Percentiles rank a stretch among this genome's conserved stretches.
phyloP scores from a whole-genome alignment of 2,113 vertebrate genomes.

The Cavia aperea region DNA sequence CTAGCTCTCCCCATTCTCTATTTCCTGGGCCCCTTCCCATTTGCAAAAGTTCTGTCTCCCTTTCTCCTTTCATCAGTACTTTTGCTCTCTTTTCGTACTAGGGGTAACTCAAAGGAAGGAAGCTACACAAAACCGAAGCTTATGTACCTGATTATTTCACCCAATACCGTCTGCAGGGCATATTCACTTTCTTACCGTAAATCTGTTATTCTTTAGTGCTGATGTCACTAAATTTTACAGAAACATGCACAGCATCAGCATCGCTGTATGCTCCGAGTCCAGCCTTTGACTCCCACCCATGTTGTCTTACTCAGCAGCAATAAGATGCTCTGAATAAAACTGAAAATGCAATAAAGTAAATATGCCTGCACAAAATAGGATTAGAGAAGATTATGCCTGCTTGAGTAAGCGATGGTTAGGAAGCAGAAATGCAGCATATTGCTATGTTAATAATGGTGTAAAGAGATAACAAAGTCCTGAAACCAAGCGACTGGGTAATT shows the following conservation, averaged over 20 bases:
- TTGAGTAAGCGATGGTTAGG: slow-evolving; percentile 17
- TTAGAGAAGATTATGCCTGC: not conserved
- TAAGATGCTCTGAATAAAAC: slow-evolving; percentile 16
- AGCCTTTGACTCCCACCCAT: not conserved
- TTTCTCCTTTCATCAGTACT: not conserved
- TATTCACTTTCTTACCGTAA: not conserved
- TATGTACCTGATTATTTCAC: not conserved
- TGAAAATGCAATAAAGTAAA: slow-evolving; percentile 31
- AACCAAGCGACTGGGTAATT: slow-evolving; percentile 24
- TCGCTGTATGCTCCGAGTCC: not conserved
- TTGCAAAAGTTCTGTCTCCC: not conserved
- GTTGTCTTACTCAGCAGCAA: not conserved
- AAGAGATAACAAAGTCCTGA: slow-evolving; percentile 32
- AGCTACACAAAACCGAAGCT: not conserved
- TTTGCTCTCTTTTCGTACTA: not conserved
- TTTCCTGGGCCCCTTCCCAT: not conserved
- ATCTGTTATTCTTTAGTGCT: slow-evolving; percentile 8
- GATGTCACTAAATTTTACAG: not conserved
- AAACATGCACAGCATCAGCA: not conserved
- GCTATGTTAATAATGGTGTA: slow-evolving; percentile 40
- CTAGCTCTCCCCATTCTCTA: not conserved
- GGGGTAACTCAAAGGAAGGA: not conserved
- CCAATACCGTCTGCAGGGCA: not conserved
- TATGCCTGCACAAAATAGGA: not conserved
- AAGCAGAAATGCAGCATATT: slow-evolving; percentile 21